Evolutionary conservation across 2,113 vertebrate species (phyloP).

Genomic region (Mystacornis crossleyi): DNA sequence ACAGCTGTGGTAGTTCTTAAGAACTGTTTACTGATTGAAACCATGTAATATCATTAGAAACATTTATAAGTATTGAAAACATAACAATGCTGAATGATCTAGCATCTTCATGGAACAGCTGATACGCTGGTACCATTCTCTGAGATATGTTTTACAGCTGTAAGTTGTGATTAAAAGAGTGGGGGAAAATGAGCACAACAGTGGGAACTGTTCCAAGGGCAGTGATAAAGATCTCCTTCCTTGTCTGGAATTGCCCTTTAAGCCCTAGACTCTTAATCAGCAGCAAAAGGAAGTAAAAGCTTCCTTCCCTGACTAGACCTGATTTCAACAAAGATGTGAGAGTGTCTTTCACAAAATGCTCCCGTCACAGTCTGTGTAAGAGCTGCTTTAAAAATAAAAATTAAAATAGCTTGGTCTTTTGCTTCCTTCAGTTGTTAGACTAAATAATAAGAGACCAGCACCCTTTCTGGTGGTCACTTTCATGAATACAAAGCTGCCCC

Average conservation of each 20-base stretch:
- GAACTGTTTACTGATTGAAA: conserved; percentile 7
- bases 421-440: conserved; percentile 60
- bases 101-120: conserved; percentile 9
- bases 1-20: conserved; percentile 43
- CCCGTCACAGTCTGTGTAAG: neutral
- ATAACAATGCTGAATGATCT: conserved; percentile 20
- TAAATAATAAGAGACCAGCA: conserved; percentile 37
- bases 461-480: conserved; percentile 6
- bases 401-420: neutral
- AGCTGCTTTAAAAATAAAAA: neutral
- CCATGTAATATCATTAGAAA: conserved; percentile 40
- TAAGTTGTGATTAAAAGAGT: neutral
- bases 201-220: conserved; percentile 40
- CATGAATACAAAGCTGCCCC: neutral
- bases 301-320: conserved; percentile 57
- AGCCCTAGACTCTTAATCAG: conserved; percentile 58
- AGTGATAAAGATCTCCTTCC: conserved; percentile 54
- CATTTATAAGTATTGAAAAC: neutral
- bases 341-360: conserved; percentile 34
- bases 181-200: neutral
- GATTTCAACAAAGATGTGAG: conserved; percentile 53
- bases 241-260: conserved; percentile 63
- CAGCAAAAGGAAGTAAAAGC: conserved; percentile 66
- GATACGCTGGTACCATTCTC: neutral
- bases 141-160: conserved; percentile 2